Evolutionary conservation across 2,888 invertebrate genomes (phyloP), one percentile per base, ranked within the genome.

Genomic region (Glyphotaelius pellucidus): DNA sequence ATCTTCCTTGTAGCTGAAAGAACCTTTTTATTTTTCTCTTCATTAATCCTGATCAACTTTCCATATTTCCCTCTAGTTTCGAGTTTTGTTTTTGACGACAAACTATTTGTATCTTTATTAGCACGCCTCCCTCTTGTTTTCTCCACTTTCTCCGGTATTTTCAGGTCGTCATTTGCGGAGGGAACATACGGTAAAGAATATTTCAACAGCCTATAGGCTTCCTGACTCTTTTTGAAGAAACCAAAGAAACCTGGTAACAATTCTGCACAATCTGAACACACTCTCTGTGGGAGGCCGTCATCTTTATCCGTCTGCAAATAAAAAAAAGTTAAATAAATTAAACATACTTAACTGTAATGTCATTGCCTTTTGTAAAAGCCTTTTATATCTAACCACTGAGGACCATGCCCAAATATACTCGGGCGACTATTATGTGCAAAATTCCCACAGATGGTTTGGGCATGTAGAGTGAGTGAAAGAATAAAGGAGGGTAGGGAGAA

Each of bases 281-380:
- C n/a, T 83, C 81, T 80, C 35, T 52, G 42, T 9, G 92, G 92
- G 7, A 92, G 81, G 11, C 92, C 92, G n/a, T 92, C 91, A 31
- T 91, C 88, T 88, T 92, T 85, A 31, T 38, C 30, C 9, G 91
- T 83, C 92, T 92, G 80, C 19, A 87, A 79, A 52, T 81, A 12
- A 81, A 30, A 47, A n/a, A 3, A 89, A 80, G 14, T 31, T 80
- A 80, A 25, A 32, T 19, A 15, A 31, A 19, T 83, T 47, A 47
- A 47, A 14, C 47, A 15, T 47, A 47, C 3, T 47, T 47, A 47
- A 38, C 38, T 38, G 38, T 9, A 38, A 38, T 1, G 38, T 38
- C 7, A 7, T 38, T 5, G 32, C 3, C 2, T 32, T 32, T 32
- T 32, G 32, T 32, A 32, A 32, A 2, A 32, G 38, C 38, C 38